These are phyloP conservation scores for Leucosticte australis DNA, from an alignment of 2,113 vertebrate genomes.

Conservation along the genomic window DNA sequence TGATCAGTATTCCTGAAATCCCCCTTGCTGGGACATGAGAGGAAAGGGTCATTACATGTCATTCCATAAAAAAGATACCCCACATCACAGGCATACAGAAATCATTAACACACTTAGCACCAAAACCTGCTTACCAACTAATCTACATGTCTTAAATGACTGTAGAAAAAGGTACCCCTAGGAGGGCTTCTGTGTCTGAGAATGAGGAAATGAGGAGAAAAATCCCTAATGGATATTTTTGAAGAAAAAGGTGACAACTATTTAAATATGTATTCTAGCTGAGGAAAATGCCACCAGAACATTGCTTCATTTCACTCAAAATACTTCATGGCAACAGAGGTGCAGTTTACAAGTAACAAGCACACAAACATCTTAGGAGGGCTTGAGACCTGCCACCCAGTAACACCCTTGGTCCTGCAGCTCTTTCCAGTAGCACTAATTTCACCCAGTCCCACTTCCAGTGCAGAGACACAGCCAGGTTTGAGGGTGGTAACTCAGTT, in stretches of 20 bases:
- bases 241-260: not conserved
- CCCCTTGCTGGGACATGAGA: not conserved
- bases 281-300: not conserved
- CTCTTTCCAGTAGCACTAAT: not conserved
- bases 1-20: not conserved
- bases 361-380: not conserved
- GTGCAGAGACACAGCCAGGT: not conserved
- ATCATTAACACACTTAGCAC: not conserved
- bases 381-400: not conserved
- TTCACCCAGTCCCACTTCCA: not conserved
- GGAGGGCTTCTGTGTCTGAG: not conserved
- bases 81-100: not conserved
- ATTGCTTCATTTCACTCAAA: not conserved
- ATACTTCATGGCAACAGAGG: not conserved
- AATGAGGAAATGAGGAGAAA: not conserved
- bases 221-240: not conserved
- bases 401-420: not conserved
- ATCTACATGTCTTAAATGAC: not conserved
- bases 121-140: not conserved
- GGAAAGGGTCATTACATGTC: not conserved
- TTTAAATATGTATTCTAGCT: not conserved
- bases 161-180: not conserved
- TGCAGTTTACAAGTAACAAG: not conserved
- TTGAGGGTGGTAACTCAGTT: not conserved
- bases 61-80: not conserved